Percentiles rank a stretch among this genome's conserved stretches.
phyloP scores from a whole-genome alignment of 2,888 invertebrate genomes.

The Antheraea yamamai region DNA sequence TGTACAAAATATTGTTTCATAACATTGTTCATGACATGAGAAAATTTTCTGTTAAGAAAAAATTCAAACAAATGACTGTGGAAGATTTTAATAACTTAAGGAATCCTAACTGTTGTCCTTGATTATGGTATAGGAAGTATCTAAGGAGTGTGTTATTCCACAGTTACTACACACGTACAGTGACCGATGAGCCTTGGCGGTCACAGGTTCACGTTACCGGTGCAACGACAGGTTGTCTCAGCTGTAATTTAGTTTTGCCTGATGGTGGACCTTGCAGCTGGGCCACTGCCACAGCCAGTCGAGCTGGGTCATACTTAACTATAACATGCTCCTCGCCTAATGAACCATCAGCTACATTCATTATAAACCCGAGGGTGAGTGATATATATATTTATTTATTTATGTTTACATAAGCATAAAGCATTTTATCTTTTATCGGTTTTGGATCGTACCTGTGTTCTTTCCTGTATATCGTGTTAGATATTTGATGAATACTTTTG shows the following conservation, averaged over 20 bases:
- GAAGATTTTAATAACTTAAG: background rate
- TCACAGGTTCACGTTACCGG: constrained; percentile 86
- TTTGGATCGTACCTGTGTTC: no score
- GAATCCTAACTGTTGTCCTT: background rate
- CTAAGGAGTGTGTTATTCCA: background rate
- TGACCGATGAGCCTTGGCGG: constrained; percentile 83
- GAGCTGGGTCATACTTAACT: constrained; percentile 84
- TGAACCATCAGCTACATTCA: constrained; percentile 81
- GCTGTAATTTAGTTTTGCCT: constrained; percentile 84
- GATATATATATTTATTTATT: background rate
- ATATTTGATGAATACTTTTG: no score
- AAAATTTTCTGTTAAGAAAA: no score
- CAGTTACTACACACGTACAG: constrained; percentile 89
- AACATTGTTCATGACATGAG: no score
- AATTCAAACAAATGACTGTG: no score
- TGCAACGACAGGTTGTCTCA: constrained; percentile 82
- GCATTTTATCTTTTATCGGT: no score
- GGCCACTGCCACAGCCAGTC: constrained; percentile 84
- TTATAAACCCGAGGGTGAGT: constrained; percentile 74
- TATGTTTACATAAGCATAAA: background rate
- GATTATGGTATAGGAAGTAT: background rate
- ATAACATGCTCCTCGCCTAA: constrained; percentile 88
- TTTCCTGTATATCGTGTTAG: no score
- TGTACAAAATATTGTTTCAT: no score
- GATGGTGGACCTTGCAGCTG: constrained; percentile 83